phyloP scores from a whole-genome alignment of 1,140 invertebrate genomes.

The Meteorus sp. region DNA sequence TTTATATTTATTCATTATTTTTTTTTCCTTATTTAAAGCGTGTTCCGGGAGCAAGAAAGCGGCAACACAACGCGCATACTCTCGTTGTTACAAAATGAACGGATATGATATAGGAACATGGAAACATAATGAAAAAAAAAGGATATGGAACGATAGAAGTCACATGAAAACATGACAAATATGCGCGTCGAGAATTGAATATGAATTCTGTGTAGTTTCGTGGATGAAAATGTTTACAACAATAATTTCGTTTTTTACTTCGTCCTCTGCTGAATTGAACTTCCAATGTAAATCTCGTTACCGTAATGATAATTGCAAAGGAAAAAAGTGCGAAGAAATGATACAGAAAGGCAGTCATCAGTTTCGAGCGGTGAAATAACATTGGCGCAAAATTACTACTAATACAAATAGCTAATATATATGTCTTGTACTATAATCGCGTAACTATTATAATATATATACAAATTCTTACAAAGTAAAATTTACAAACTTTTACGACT shows the following conservation, averaged over 20 bases:
- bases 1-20: constrained; percentile 3
- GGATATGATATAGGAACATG: background rate
- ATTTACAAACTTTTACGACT: constrained; percentile 59
- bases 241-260: background rate
- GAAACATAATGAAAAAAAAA: no score
- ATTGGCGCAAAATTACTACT: constrained; percentile 25
- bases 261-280: background rate
- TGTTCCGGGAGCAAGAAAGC: constrained; percentile 26
- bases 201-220: background rate
- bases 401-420: constrained; percentile 24
- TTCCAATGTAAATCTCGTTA: background rate
- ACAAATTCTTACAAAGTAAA: constrained; percentile 59
- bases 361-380: constrained; percentile 22
- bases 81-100: background rate
- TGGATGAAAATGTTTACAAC: constrained; percentile 9
- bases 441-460: constrained; percentile 46
- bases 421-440: constrained; percentile 44
- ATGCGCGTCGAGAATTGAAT: constrained; percentile 5
- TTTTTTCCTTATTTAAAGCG: constrained; percentile 10
- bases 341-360: no score
- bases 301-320: background rate
- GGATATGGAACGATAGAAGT: background rate
- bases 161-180: background rate
- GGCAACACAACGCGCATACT: constrained; percentile 23
- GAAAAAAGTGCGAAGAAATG: no score